Evolutionary conservation across 2,888 invertebrate species (phyloP), one percentile per base, ranked within the genome.

Genomic region (Octodonta nipae): DNA sequence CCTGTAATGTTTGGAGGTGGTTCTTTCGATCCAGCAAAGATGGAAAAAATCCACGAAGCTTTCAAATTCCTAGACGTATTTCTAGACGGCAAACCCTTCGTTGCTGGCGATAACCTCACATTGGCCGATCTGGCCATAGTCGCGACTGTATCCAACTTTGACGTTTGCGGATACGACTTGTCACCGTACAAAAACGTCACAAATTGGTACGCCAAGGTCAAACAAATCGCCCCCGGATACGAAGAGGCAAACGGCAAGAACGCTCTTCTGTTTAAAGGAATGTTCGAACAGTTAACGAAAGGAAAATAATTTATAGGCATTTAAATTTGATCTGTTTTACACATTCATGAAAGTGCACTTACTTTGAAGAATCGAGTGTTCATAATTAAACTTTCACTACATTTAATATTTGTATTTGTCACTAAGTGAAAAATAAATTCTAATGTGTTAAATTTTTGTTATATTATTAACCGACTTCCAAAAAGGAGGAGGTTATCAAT

Each of bases 111-210:
- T 35, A 65, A 65, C 35, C 63, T 85, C 32, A 86, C 86, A 11
- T 56, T 88, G 11, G 88, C 88, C 5, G 88, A 88, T 59, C 65
- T 84, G 25, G 63, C 75, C 17, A 55, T 86, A 27, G 63, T 76
- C 16, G 71, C 80, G 5, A 68, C 72, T 5, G 68, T 85, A 6
- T 75, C 83, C 28, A 78, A 77, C 38, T 69, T 71, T 39, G 82
- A 80, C 50, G 78, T 75, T 30, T 47, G 52, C 30, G 47, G 41
- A 12, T 69, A 75, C 38, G 81, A 85, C 54, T 54, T 85, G 40
- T 67, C 69, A 51, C 73, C 75, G 48, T 81, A 72, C 61, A 58
- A 69, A 28, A 84, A 84, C 48, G 66, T 83, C 33, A 57, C 61
- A 36, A 77, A 66, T 33, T 80, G 78, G 77, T 65, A 65, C 45